phyloP scores from a whole-genome alignment of 2,797 vertebrate genomes.

The Mormyrops boulengeri region DNA sequence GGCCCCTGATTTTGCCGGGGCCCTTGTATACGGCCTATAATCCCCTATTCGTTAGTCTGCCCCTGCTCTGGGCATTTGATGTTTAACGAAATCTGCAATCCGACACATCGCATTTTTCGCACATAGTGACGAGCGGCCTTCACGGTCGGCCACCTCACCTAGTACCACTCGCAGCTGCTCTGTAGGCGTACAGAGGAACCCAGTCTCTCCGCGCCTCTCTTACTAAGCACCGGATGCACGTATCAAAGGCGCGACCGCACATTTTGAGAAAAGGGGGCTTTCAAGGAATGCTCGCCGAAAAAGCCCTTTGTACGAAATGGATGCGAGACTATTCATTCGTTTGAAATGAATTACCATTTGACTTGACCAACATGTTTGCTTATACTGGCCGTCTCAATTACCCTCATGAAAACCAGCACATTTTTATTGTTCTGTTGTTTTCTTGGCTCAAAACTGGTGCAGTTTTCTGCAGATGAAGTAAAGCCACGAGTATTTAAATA shows the following conservation, averaged over 20 bases:
- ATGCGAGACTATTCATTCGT: not conserved
- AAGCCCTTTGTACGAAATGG: not conserved
- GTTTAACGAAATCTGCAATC: not conserved
- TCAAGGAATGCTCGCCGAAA: not conserved
- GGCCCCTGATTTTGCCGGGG: not conserved
- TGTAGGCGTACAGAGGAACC: constrained; percentile 49
- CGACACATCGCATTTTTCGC: not conserved
- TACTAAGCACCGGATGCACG: not conserved
- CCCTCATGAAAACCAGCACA: not conserved
- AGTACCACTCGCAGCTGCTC: constrained; percentile 55
- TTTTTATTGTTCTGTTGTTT: not conserved
- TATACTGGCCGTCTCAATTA: not conserved
- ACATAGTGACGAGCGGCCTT: not conserved
- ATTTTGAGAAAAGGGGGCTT: not conserved
- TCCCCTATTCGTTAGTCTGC: not conserved
- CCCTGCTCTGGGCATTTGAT: not conserved
- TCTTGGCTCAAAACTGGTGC: not conserved
- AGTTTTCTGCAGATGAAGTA: not conserved
- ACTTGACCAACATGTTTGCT: not conserved
- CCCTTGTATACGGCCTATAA: not conserved
- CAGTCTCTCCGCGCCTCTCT: constrained; percentile 41
- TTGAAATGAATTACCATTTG: not conserved
- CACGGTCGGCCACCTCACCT: constrained; percentile 41
- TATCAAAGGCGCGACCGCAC: not conserved
- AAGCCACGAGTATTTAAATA: not conserved